Conservation (phyloP, 2,888 invertebrate species). For the Litoditis marina region DNA sequence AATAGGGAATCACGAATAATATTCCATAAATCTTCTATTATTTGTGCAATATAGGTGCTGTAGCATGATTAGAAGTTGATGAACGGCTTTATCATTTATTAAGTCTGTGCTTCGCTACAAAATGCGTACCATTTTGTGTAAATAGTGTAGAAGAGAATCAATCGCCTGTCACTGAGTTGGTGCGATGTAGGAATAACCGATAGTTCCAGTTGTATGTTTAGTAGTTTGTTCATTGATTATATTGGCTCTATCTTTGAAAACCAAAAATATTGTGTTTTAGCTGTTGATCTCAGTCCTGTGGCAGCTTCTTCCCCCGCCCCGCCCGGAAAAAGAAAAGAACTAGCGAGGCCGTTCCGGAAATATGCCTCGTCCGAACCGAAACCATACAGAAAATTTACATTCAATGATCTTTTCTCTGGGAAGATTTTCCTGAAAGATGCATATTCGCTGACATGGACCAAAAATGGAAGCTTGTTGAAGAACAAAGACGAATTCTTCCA, state of each 20-base stretch:
- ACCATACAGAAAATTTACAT: slow-evolving; percentile 29
- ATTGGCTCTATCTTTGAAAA: background rate
- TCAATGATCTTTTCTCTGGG: slow-evolving; percentile 32
- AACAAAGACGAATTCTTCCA: slow-evolving; percentile 23
- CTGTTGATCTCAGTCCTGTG: slow-evolving; percentile 22
- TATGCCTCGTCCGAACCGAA: slow-evolving; percentile 1
- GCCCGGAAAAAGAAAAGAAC: background rate
- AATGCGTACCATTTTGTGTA: too few species aligned
- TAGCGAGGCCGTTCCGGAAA: slow-evolving; percentile 9
- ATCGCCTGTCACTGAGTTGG: too few species aligned
- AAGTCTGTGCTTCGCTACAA: too few species aligned
- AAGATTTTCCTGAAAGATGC: slow-evolving; percentile 24
- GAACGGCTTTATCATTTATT: too few species aligned
- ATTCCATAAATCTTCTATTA: too few species aligned
- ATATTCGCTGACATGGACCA: slow-evolving; percentile 26
- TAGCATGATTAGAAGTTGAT: too few species aligned
- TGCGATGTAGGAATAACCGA: too few species aligned
- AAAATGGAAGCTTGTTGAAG: slow-evolving; percentile 28
- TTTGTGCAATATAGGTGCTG: too few species aligned
- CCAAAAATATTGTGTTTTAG: slow-evolving; percentile 14
- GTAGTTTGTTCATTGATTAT: too few species aligned
- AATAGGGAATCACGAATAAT: too few species aligned
- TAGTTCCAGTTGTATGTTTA: too few species aligned
- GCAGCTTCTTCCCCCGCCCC: background rate
- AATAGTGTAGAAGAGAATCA: too few species aligned